Base-by-base conservation (phyloP, 1,140 invertebrate species). In the Galendromus occidentalis region DNA sequence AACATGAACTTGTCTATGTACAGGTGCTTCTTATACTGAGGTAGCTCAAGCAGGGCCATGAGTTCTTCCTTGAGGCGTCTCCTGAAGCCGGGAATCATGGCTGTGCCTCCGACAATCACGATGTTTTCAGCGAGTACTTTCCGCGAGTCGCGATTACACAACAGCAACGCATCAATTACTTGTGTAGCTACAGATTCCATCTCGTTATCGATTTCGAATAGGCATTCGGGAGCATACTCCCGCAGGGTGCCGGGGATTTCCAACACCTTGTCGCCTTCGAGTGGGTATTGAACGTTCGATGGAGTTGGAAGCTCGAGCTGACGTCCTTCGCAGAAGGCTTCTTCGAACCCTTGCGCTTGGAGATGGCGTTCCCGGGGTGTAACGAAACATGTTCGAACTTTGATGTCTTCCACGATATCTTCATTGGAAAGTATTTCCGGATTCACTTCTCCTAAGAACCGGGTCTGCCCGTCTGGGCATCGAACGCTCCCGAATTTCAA, bases 121-220 rank as follows among this genome's bases (percentile, higher is more conserved):
- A 94, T 83, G 74, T 88, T 91, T 73, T 86, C 83, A 0, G 86
- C 83, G 39, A 94, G 76, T 20, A 77, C 73, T 42, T 78, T 78
- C 41, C 88, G 79, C 22, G 82, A 82, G 75, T 93, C 88, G 44
- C 89, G 77, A 0, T 85, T 84, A 75, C 85, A 86, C 81, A 86
- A 71, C 6, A 85, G 64, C 64, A 94, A 81, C 29, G 87, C 78
- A 76, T 91, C 85, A 9, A 93, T 73, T 69, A 94, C 82, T 74
- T 92, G 82, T n/a, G 86, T 86, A 7, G 87, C 80, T 65, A 94
- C 72, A 64, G 85, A 87, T n/a, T 84, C 79, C 72, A 86, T 82
- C 71, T 93, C 89, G 70, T 83, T 84, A 74, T 90, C 87, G 68
- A 83, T 79, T 74, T 89, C 84, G 80, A 91, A 93, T 67, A 93